Percentiles rank a stretch among this genome's conserved stretches.
Evolutionary conservation across 2,113 vertebrate species (phyloP).

Genomic region (Pandion haliaetus): DNA sequence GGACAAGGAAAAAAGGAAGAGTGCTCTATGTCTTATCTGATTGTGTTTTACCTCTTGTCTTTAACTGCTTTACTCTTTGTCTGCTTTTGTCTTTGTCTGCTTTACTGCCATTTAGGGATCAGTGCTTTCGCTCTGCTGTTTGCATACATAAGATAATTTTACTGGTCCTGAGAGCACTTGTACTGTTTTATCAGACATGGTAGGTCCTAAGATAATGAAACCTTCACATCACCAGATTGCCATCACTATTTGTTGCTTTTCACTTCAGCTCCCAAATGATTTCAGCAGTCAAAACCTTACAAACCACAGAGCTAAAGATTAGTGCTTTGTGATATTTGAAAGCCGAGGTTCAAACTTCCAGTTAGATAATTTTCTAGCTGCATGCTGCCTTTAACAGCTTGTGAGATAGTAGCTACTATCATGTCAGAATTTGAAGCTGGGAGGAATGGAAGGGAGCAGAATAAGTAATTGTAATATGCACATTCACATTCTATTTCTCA

Average conservation of each 20-base stretch:
- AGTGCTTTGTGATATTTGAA: neutral
- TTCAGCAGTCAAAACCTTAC: neutral
- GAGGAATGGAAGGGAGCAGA: neutral
- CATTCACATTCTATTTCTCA: neutral
- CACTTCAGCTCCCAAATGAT: neutral
- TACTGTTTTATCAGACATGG: neutral
- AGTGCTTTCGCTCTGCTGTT: neutral
- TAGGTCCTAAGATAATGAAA: neutral
- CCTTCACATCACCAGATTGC: neutral
- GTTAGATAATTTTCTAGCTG: neutral
- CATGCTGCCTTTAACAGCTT: neutral
- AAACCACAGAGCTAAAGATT: neutral
- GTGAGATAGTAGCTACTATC: neutral
- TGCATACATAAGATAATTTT: neutral
- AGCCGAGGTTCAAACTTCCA: neutral
- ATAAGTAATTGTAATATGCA: neutral
- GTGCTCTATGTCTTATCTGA: neutral
- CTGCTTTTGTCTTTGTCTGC: neutral
- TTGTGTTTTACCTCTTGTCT: neutral
- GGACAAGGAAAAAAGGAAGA: neutral
- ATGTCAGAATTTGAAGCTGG: neutral
- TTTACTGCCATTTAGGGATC: neutral
- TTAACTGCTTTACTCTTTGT: neutral
- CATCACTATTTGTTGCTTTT: neutral
- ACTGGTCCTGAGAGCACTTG: neutral